phyloP scores from a whole-genome alignment of 2,113 vertebrate species.

The Cairina moschata region DNA sequence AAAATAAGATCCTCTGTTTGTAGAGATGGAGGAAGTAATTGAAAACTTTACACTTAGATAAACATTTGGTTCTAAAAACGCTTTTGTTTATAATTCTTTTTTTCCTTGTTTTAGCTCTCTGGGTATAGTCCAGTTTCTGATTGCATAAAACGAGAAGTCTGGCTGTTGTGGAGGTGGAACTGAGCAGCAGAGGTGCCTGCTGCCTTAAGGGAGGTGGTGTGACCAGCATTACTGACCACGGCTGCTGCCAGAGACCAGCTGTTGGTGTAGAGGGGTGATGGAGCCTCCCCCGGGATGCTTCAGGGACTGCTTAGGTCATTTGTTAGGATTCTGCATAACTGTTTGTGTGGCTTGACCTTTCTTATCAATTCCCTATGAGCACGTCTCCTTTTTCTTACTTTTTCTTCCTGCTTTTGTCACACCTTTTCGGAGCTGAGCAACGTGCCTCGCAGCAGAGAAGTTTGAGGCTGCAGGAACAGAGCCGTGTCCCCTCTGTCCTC shows the following conservation, averaged over 20 bases:
- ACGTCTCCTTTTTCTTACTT: background rate
- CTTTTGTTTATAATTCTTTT: background rate
- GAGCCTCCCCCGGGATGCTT: background rate
- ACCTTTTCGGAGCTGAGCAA: background rate
- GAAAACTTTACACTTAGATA: background rate
- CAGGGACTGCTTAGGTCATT: background rate
- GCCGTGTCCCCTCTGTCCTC: background rate
- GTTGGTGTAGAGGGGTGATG: background rate
- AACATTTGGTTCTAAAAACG: background rate
- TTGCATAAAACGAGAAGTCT: background rate
- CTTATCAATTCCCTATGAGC: background rate
- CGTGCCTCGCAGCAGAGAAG: background rate
- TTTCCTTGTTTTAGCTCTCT: background rate
- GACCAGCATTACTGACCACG: background rate
- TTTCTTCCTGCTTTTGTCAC: background rate
- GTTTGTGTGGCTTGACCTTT: background rate
- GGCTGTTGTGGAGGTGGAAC: background rate
- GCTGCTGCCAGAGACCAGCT: background rate
- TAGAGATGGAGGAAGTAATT: background rate
- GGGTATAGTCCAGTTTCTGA: background rate
- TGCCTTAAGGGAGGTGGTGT: background rate
- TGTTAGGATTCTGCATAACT: background rate
- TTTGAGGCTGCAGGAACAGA: slow-evolving; percentile 23
- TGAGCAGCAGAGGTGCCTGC: background rate
- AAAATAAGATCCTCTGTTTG: background rate